These are phyloP conservation scores for Hirtodrosophila alboralis DNA, from an alignment of 2,888 invertebrate species.

Conservation along the genomic window DNA sequence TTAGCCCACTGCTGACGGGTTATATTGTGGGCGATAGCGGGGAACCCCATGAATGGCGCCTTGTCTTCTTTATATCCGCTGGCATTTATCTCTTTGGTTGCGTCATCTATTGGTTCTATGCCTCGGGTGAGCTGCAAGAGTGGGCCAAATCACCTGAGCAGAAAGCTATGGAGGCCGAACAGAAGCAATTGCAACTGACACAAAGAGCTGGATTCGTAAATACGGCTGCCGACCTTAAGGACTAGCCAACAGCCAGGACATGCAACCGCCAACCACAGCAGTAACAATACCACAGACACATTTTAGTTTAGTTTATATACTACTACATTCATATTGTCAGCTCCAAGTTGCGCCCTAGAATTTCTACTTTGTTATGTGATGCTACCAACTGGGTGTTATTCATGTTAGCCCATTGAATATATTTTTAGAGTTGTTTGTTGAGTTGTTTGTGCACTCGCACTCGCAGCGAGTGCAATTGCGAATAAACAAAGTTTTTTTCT, in stretches of 20 bases:
- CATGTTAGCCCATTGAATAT: conserved; percentile 49
- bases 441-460: conserved; percentile 43
- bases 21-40: conserved; percentile 88
- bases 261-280: conserved; percentile 17
- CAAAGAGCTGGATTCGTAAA: conserved; percentile 78
- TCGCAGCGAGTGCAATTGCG: conserved; percentile 41
- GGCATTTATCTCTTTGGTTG: conserved; percentile 93
- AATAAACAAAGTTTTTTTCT: conserved; percentile 54
- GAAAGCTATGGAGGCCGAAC: conserved; percentile 76
- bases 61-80: conserved; percentile 93
- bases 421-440: conserved; percentile 45
- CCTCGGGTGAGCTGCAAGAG: conserved; percentile 92
- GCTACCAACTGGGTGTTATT: conserved; percentile 44
- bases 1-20: conserved; percentile 94
- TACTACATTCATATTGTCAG: conserved; percentile 35
- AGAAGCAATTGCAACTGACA: conserved; percentile 69
- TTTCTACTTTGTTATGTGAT: conserved; percentile 51
- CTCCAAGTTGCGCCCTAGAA: conserved; percentile 32
- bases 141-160: conserved; percentile 87
- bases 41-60: conserved; percentile 90
- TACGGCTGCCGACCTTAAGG: conserved; percentile 82
- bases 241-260: no score
- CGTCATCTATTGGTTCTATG: conserved; percentile 91
- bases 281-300: conserved; percentile 37
- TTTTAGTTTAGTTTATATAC: conserved; percentile 56